A percentile compares a stretch with the other conserved stretches of the same genome.
Conservation (phyloP, 2,888 invertebrate genomes). For the Napeogenes sylphis region DNA sequence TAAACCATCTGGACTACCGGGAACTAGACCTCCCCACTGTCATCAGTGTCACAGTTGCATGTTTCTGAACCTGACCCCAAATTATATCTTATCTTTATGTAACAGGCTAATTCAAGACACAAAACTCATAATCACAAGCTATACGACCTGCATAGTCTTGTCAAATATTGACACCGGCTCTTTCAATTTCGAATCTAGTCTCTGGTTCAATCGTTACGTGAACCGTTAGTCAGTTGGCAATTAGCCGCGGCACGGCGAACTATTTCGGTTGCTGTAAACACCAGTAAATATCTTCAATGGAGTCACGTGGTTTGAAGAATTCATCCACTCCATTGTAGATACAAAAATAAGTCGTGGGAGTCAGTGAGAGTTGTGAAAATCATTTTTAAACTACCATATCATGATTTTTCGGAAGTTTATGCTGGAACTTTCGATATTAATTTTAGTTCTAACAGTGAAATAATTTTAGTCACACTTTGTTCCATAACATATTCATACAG, state of each 20-base stretch:
- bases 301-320: conserved; percentile 5
- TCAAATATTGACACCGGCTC: conserved; percentile 20
- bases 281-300: conserved; percentile 8
- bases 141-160: conserved; percentile 7
- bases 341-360: not conserved
- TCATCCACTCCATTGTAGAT: not conserved
- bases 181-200: conserved; percentile 14
- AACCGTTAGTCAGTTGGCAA: conserved; percentile 46
- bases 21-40: too few relatives aligned
- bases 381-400: too few relatives aligned
- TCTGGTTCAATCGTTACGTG: conserved; percentile 27
- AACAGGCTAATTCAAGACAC: not conserved
- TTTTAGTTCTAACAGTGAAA: too few relatives aligned
- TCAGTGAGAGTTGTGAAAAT: too few relatives aligned
- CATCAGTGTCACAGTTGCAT: too few relatives aligned
- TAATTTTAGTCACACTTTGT: too few relatives aligned
- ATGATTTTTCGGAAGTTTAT: too few relatives aligned
- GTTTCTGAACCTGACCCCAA: not conserved
- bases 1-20: too few relatives aligned
- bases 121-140: not conserved
- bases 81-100: not conserved
- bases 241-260: conserved; percentile 44
- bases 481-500: too few relatives aligned
- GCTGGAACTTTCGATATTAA: too few relatives aligned
- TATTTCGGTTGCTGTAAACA: conserved; percentile 47